Percentiles rank a stretch among this genome's conserved stretches.
Evolutionary conservation across 2,888 invertebrate genomes (phyloP).

Genomic region (Conops quadrifasciatus): DNA sequence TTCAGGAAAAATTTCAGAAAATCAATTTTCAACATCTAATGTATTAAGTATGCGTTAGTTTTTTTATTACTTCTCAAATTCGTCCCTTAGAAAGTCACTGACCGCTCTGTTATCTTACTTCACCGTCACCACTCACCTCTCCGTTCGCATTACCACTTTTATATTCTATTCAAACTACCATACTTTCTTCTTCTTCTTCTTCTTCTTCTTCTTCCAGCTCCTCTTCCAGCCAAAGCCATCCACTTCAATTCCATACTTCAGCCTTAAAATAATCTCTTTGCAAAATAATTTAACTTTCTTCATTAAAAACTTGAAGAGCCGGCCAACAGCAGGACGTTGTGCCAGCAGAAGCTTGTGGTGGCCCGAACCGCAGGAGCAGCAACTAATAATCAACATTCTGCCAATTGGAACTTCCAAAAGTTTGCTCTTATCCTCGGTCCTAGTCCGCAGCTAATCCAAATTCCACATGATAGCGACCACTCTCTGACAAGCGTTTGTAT

Average conservation of each 20-base stretch:
- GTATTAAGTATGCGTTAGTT: neutral
- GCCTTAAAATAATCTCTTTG: conserved; percentile 36
- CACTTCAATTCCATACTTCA: neutral
- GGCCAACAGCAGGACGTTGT: conserved; percentile 26
- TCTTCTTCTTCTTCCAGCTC: too few species aligned
- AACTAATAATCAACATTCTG: conserved; percentile 44
- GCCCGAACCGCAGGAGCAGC: conserved; percentile 32
- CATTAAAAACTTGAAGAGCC: conserved; percentile 47
- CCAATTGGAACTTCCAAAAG: conserved; percentile 42
- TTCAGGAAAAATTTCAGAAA: too few species aligned
- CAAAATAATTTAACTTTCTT: conserved; percentile 48
- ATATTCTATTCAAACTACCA: neutral
- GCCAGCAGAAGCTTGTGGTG: neutral
- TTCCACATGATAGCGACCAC: conserved; percentile 30
- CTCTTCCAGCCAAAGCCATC: too few species aligned
- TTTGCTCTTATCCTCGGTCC: conserved; percentile 19
- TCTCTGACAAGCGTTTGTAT: conserved; percentile 14
- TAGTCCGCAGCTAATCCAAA: conserved; percentile 27
- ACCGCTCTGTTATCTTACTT: neutral
- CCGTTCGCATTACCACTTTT: neutral
- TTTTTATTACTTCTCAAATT: neutral
- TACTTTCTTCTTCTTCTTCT: neutral
- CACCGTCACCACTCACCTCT: neutral
- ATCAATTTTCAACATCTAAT: too few species aligned
- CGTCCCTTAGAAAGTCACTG: neutral